Evolutionary conservation across 2,113 vertebrate species (phyloP).

Genomic region (Protobothrops mucrosquamatus): DNA sequence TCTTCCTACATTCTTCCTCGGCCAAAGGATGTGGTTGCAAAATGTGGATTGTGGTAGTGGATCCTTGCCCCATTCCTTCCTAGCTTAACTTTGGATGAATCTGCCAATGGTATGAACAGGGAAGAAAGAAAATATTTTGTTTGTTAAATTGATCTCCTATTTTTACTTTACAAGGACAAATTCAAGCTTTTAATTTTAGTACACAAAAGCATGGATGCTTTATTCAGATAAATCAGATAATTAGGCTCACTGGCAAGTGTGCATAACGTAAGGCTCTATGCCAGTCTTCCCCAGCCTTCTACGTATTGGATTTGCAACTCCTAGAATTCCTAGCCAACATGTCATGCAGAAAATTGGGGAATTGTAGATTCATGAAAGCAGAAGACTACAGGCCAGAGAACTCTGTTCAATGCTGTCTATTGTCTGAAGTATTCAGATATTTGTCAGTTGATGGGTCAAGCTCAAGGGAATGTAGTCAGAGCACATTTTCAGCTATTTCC

Average conservation of each 20-base stretch:
- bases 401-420: not conserved
- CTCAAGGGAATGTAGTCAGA: constrained; percentile 24
- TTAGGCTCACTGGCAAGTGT: not conserved
- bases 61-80: too few species aligned
- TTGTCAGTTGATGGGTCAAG: constrained; percentile 9
- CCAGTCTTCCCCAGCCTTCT: not conserved
- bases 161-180: not conserved
- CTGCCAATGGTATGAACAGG: not conserved
- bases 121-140: not conserved
- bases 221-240: not conserved
- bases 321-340: not conserved
- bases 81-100: not conserved
- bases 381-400: not conserved
- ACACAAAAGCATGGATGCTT: not conserved
- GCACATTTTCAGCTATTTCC: not conserved
- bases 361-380: not conserved
- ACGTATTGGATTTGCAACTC: not conserved
- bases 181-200: not conserved
- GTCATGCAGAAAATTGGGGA: not conserved
- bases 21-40: not conserved
- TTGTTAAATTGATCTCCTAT: not conserved
- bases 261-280: not conserved
- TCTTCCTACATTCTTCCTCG: not conserved
- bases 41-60: not conserved
- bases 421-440: not conserved